Base-by-base conservation (phyloP, 2,888 invertebrate species). In the Caenorhabditis sp. region DNA sequence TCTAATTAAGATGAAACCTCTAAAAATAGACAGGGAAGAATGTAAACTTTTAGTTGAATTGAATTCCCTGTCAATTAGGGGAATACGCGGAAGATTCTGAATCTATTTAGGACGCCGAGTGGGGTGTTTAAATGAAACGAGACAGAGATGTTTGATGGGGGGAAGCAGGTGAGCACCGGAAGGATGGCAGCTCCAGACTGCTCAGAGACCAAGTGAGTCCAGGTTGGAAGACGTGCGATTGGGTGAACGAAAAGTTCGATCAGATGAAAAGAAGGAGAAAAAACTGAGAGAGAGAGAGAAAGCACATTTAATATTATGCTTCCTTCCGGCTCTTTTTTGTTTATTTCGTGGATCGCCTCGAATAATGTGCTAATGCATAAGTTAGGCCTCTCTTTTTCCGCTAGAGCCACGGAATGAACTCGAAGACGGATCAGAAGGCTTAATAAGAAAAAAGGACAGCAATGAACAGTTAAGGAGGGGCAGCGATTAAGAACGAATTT, bases 161-260 rank as follows among this genome's bases (percentile, higher is more conserved):
- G 11, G 50, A 30, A n/a, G n/a, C 45, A 66, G 41, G 56, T 56
- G 56, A 4, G 43, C 56, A 53, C 65, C 22, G 65, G 56, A 66
- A 66, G 65, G 30, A 56, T 48, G 56, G 48, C 41, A 17, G 37
- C 35, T 63, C 43, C 17, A 45, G 63, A 52, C 35, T 39, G 55
- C 55, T 56, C 66, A 66, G 39, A 66, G 66, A 66, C 48, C 55
- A 56, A 56, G 37, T 37, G 35, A 32, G 24, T 62, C 20, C 30
- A 27, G 30, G 46, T 46, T 27, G 46, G 32, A 65, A 20, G 27
- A 26, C 6, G 17, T 11, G 26, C 7, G 13, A 26, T 15, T 7
- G 15, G 26, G 17, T 2, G 9, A 22, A 11, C 48, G 27, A 11
- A 48, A 48, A 48, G 26, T 26, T 15, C 26, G 22, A 48, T 48